Conservation (phyloP, 2,113 vertebrate species). For the Hippopotamus amphibius region DNA sequence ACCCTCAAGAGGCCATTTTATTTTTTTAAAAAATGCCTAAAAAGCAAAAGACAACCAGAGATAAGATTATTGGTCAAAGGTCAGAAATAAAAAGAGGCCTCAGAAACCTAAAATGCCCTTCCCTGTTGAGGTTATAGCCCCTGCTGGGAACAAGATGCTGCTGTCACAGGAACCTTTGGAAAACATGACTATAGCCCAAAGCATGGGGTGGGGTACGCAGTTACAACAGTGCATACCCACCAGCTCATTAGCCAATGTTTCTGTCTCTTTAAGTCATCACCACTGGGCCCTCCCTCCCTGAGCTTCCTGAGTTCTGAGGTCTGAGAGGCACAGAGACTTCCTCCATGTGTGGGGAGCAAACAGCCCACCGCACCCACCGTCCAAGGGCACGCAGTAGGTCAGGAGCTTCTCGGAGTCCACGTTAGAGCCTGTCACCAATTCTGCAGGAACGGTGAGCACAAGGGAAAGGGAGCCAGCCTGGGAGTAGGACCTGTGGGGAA, state of each 20-base stretch:
- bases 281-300: neutral
- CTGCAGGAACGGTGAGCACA: neutral
- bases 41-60: neutral
- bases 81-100: neutral
- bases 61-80: neutral
- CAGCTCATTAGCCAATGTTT: neutral
- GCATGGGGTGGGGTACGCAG: neutral
- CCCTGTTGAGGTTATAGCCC: neutral
- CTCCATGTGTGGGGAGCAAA: neutral
- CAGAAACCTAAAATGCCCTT: neutral
- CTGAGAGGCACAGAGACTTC: neutral
- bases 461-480: rapidly evolving
- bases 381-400: neutral
- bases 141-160: neutral
- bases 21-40: neutral
- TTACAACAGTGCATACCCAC: neutral
- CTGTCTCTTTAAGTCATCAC: constrained; percentile 25
- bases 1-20: neutral
- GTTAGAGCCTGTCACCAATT: neutral
- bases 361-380: neutral
- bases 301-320: neutral
- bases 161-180: no score
- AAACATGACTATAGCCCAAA: neutral
- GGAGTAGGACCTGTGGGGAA: neutral
- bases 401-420: neutral